Conservation (phyloP, 2,797 vertebrate genomes). For the Micromesistius poutassou region DNA sequence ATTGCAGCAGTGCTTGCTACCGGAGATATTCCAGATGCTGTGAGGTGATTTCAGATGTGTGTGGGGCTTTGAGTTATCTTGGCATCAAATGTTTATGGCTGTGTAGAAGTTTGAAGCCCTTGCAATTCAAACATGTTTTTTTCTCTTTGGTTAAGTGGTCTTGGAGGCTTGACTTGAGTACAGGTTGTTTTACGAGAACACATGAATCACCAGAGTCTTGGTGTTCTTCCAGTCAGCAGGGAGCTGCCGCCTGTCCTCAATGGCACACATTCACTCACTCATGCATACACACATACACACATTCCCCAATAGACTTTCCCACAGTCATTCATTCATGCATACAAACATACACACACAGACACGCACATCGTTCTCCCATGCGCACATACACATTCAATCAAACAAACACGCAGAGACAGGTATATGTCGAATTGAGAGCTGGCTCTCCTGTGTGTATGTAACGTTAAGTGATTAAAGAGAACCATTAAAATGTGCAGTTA, state of each 20-base stretch:
- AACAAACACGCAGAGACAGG: neutral
- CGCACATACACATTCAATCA: neutral
- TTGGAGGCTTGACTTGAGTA: neutral
- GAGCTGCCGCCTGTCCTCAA: neutral
- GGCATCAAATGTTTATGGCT: neutral
- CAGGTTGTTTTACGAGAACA: neutral
- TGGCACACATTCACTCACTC: neutral
- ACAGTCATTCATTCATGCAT: neutral
- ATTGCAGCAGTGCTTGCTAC: neutral
- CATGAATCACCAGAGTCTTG: slow-evolving; percentile 2
- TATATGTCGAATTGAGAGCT: too few relatives aligned
- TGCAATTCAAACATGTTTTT: neutral
- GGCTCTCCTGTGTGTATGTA: too few relatives aligned
- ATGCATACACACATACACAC: neutral
- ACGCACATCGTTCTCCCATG: too few relatives aligned
- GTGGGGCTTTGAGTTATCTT: neutral
- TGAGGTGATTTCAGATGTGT: neutral
- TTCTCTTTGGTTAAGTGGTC: neutral
- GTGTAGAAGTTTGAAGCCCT: neutral
- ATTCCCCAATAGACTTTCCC: neutral
- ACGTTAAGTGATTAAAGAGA: too few relatives aligned
- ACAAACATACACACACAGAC: neutral
- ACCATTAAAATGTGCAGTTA: too few relatives aligned
- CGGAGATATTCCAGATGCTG: neutral
- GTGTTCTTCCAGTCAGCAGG: neutral